Base-by-base conservation (phyloP, 2,888 invertebrate genomes). In the Eustalomyia histrio region DNA sequence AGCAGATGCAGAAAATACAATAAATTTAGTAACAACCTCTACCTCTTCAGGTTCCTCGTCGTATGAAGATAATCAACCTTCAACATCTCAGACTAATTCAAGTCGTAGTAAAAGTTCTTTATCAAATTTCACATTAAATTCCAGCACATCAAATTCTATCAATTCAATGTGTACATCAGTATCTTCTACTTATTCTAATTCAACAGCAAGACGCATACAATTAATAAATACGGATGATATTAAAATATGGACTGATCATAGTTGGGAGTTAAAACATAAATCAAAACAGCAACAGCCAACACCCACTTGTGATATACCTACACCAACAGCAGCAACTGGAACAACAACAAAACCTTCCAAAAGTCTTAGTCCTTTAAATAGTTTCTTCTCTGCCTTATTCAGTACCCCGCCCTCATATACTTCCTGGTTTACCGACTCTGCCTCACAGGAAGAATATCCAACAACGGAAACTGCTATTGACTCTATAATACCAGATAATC, bases 161-260 rank as follows among this genome's bases (percentile, higher is more conserved):
- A 82, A 76, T 69, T 78, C 83, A 61, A 65, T 52, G 35, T 79
- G 73, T n/a, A 61, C 72, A 24, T 83, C 81, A 63, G 16, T 76
- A 50, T 75, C 80, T 67, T 74, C 74, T 16, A 65, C 58, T 2
- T 74, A 60, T 55, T 83, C 83, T 1, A 79, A 69, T 18, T 79
- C 67, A 8, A 67, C 76, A 17, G 12, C 65, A 7, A 83, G 80
- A 4, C 83, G 83, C 33, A 88, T 90, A 29, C 86, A 89, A 65
- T 57, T 90, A 10, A 88, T 90, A 1, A 90, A 90, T 79, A 90
- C 90, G 60, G 90, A 91, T 80, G 87, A 90, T 80, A 91, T 91
- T 17, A 89, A 90, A 84, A 91, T 91, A 69, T 88, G 91, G 88
- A 88, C 88, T n/a, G 91, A 91, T 83, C 87, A 88, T 60, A 83